Percentiles rank a stretch among this genome's conserved stretches.
Conservation (phyloP, 2,113 vertebrate species). For the Uropsilus gracilis region DNA sequence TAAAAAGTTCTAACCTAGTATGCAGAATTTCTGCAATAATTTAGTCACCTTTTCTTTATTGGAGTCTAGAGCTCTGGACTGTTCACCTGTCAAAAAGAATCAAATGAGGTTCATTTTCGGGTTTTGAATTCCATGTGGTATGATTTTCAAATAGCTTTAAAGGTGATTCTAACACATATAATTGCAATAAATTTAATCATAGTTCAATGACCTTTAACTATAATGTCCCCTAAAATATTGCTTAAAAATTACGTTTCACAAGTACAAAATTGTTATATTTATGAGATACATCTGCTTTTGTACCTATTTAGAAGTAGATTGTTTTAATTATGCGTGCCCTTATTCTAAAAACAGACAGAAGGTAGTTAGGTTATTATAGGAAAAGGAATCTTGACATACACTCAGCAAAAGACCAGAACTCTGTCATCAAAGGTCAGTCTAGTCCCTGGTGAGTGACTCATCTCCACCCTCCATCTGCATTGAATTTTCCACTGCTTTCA, state of each 20-base stretch:
- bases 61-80: neutral
- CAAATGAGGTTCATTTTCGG: neutral
- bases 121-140: neutral
- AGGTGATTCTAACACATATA: neutral
- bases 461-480: neutral
- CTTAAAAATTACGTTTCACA: neutral
- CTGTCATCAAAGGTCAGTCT: neutral
- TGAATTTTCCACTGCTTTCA: neutral
- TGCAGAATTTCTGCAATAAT: neutral
- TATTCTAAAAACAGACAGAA: neutral
- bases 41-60: neutral
- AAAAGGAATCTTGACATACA: neutral
- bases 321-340: neutral
- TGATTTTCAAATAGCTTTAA: slow-evolving; percentile 13
- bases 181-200: neutral
- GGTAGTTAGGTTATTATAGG: neutral
- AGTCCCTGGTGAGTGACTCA: neutral
- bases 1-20: neutral
- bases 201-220: neutral
- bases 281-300: neutral
- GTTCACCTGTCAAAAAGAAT: neutral
- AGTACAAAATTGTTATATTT: neutral
- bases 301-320: no score
- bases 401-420: neutral
- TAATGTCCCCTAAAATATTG: neutral